Conservation (phyloP, 1,140 invertebrate genomes). For the Eubasilissa regina region DNA sequence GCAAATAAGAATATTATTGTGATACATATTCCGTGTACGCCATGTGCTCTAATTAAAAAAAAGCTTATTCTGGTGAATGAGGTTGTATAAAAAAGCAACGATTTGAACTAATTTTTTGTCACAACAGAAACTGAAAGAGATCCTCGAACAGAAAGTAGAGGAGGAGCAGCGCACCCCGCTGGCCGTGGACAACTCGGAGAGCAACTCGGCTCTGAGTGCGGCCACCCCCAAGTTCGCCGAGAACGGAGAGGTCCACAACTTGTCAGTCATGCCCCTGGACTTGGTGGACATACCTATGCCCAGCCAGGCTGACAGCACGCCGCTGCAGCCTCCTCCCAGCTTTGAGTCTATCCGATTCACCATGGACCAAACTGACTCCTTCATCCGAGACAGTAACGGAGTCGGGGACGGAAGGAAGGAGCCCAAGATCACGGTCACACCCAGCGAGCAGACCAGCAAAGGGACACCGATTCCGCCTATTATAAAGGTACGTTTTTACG, state of each 20-base stretch:
- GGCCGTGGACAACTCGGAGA: slow-evolving; percentile 59
- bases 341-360: slow-evolving; percentile 63
- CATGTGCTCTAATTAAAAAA: too few relatives aligned
- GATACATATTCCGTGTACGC: too few relatives aligned
- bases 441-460: slow-evolving; percentile 58
- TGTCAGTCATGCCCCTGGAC: slow-evolving; percentile 69
- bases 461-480: slow-evolving; percentile 55
- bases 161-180: slow-evolving; percentile 64
- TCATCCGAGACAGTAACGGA: slow-evolving; percentile 55
- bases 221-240: slow-evolving; percentile 61
- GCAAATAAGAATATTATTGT: too few relatives aligned
- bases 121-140: slow-evolving; percentile 76
- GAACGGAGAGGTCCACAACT: slow-evolving; percentile 62
- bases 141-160: slow-evolving; percentile 74
- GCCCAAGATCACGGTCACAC: slow-evolving; percentile 58
- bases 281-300: slow-evolving; percentile 78
- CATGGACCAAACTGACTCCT: slow-evolving; percentile 56
- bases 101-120: slow-evolving; percentile 27
- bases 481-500: slow-evolving; percentile 46
- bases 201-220: slow-evolving; percentile 46
- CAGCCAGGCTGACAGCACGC: slow-evolving; percentile 51
- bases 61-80: too few relatives aligned
- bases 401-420: slow-evolving; percentile 57
- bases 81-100: not conserved
- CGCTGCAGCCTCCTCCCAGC: slow-evolving; percentile 60